These are phyloP conservation scores for Brotogeris chrysoptera DNA, from an alignment of 2,797 vertebrate species.

Conservation along the genomic window DNA sequence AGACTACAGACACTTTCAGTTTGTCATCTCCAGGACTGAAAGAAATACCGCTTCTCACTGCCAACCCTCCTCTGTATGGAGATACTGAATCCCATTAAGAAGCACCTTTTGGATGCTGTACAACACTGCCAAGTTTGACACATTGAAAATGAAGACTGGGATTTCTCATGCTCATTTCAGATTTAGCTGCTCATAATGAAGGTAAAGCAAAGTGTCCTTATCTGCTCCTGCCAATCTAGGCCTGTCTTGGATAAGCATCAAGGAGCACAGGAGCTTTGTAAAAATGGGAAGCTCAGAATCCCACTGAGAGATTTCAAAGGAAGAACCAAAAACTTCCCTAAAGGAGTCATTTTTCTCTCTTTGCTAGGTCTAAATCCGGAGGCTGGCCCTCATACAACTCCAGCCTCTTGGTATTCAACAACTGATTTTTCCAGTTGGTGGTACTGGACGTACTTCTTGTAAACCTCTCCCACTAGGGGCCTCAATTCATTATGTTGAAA, in stretches of 20 bases:
- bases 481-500: neutral
- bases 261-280: rapidly evolving
- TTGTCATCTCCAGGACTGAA: neutral
- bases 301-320: neutral
- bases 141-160: neutral
- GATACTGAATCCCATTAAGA: neutral
- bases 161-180: neutral
- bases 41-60: neutral
- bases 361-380: neutral
- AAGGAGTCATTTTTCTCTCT: neutral
- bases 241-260: neutral
- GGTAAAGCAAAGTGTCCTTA: neutral
- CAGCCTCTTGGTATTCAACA: neutral
- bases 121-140: neutral
- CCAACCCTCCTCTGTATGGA: neutral
- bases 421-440: neutral
- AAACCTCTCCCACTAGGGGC: neutral
- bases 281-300: neutral
- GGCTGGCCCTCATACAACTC: neutral
- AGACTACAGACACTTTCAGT: neutral
- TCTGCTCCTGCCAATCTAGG: neutral
- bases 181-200: neutral
- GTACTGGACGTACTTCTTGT: neutral
- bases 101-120: neutral
- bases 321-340: neutral